Conservation (phyloP, 2,888 invertebrate genomes). For the Dryocosmus kuriphilus region DNA sequence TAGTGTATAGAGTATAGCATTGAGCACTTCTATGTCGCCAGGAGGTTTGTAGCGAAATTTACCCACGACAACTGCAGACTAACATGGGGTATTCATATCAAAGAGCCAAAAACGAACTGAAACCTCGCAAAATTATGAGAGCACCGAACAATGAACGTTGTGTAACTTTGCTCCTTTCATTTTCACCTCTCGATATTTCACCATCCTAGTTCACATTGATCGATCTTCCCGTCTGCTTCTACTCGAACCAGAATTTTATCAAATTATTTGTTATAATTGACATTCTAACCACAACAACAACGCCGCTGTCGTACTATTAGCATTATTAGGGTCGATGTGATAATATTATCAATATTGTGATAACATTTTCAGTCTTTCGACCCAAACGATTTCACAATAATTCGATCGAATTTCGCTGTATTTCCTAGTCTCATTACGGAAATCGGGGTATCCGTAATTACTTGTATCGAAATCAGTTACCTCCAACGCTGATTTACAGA, state of each 20-base stretch:
- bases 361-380: constrained; percentile 45
- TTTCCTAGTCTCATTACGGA: constrained; percentile 28
- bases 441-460: constrained; percentile 12
- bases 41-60: background rate
- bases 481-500: constrained; percentile 3
- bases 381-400: constrained; percentile 49
- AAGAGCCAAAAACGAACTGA: background rate
- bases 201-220: background rate
- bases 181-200: constrained; percentile 2
- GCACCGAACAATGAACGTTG: background rate
- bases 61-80: background rate
- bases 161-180: background rate
- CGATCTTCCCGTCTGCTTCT: background rate
- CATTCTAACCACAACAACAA: constrained; percentile 10
- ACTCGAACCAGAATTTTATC: constrained; percentile 10
- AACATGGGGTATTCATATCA: background rate
- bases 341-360: constrained; percentile 32
- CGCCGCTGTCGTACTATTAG: constrained; percentile 10
- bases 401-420: constrained; percentile 10
- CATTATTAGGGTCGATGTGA: constrained; percentile 12
- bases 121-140: background rate
- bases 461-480: constrained; percentile 14
- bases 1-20: background rate
- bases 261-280: constrained; percentile 29
- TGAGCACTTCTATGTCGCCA: background rate